Percentiles rank a stretch among this genome's conserved stretches.
Evolutionary conservation across 1,140 invertebrate species (phyloP).

Genomic region (Scaptomyza graminum): DNA sequence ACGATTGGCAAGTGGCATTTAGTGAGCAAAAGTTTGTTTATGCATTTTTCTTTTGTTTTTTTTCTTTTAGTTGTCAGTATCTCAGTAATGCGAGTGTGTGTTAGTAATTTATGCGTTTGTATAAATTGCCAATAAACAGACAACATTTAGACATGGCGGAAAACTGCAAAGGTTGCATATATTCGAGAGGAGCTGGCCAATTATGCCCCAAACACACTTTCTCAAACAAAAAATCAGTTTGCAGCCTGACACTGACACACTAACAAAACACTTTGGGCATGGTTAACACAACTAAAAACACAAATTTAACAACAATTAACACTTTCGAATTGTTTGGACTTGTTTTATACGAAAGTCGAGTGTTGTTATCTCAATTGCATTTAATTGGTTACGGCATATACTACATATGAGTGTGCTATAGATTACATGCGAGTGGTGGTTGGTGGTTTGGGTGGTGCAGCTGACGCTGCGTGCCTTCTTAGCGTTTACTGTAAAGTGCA

Average conservation of each 20-base stretch:
- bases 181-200: background rate
- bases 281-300: slow-evolving; percentile 76
- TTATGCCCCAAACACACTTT: background rate
- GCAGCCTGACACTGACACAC: slow-evolving; percentile 4
- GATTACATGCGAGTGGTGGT: slow-evolving; percentile 25
- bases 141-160: slow-evolving; percentile 19
- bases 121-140: slow-evolving; percentile 80
- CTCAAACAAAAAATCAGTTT: no score
- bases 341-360: background rate
- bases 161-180: slow-evolving; percentile 69
- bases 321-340: background rate
- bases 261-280: slow-evolving; percentile 32
- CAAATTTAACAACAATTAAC: slow-evolving; percentile 70
- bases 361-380: slow-evolving; percentile 55
- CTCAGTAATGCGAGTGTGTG: slow-evolving; percentile 13
- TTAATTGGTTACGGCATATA: slow-evolving; percentile 48
- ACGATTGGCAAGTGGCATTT: slow-evolving; percentile 81
- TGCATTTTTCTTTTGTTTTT: slow-evolving; percentile 37
- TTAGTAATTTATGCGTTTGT: slow-evolving; percentile 73
- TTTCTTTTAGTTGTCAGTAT: slow-evolving; percentile 2
- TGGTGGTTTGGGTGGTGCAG: background rate
- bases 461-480: slow-evolving; percentile 52
- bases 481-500: slow-evolving; percentile 75
- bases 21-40: slow-evolving; percentile 75
- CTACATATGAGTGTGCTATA: slow-evolving; percentile 2